Conservation (phyloP, 64 coral and sea anemone genomes). For the Acropora tenuis region DNA sequence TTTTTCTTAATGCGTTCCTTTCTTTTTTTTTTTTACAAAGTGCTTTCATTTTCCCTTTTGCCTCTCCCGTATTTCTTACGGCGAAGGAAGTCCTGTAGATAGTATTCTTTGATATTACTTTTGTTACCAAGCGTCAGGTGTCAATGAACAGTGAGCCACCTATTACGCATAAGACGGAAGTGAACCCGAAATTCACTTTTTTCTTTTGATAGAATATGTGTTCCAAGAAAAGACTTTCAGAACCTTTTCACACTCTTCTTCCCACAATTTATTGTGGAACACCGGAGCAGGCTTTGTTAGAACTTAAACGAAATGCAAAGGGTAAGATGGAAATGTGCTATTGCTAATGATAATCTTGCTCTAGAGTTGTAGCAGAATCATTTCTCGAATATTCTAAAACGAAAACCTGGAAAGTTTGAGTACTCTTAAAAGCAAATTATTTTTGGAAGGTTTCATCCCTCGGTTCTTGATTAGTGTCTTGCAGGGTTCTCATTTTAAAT, state of each 20-base stretch:
- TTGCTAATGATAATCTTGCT: not conserved
- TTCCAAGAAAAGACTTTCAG: not conserved
- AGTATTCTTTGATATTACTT: no score
- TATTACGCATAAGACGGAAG: not conserved
- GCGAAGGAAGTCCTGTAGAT: no score
- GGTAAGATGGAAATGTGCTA: not conserved
- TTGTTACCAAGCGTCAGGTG: no score
- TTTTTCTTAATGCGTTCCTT: no score
- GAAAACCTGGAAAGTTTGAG: not conserved
- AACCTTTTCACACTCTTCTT: constrained; percentile 31
- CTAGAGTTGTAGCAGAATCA: not conserved
- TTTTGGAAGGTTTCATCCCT: no score
- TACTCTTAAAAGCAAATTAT: no score
- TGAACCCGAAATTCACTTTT: not conserved
- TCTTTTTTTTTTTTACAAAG: no score
- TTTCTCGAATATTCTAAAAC: not conserved
- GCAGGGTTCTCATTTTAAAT: no score
- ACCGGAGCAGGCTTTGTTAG: constrained; percentile 5
- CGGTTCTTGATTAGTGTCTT: no score
- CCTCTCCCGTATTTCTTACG: no score
- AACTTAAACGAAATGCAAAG: not conserved
- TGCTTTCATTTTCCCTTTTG: no score
- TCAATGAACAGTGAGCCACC: no score
- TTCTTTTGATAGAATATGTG: not conserved
- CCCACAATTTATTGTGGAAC: constrained; percentile 37